Base-by-base conservation (phyloP, 2,888 invertebrate genomes). In the Petrolisthes cinctipes region DNA sequence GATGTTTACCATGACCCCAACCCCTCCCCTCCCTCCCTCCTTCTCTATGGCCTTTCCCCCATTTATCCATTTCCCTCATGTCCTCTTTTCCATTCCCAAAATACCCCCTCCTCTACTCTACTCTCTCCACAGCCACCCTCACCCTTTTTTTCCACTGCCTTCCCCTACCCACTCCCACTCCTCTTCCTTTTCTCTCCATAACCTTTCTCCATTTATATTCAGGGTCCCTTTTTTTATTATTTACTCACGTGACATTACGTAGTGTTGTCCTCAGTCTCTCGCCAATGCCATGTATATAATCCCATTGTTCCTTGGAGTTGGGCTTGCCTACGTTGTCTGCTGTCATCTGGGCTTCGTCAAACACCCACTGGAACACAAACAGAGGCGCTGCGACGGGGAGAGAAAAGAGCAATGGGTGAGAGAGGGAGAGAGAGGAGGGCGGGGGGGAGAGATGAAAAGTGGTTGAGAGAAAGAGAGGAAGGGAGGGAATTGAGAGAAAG, bases 341-440 rank as follows among this genome's bases (percentile, higher is more conserved):
- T 57, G 96, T 95, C 94, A 98, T 95, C 94, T 98, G 98, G 4
- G 98, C 98, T 92, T 98, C 97, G 92, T 98, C 98, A 93, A 97
- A 98, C 82, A 98, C 94, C 95, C 97, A 98, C 94, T 98, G 98
- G 92, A 98, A 97, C 53, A 98, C 96, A 92, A 98, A 98, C 54
- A 98, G 94, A 0, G 98, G 97, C 83, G 97, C 98, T 95, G 93
- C 17, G 37, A 37, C 5, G 53, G 54, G 37, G 37, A 37, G 37
- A 37, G 37, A 37, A 37, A 37, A 37, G 37, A 37, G 37, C 1
- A 37, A 37, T 37, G 37, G 37, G 37, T 37, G 37, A 37, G 37
- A 37, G 37, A 37, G 73, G 7, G 17, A 20, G 20, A 20, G 73
- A 4, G 2, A 20, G 1, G 73, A 2, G 51, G 0, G 76, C 4